These are phyloP conservation scores for Paramuricea clavata DNA, from an alignment of 92 coral and sea anemone genomes.

Conservation along the genomic window DNA sequence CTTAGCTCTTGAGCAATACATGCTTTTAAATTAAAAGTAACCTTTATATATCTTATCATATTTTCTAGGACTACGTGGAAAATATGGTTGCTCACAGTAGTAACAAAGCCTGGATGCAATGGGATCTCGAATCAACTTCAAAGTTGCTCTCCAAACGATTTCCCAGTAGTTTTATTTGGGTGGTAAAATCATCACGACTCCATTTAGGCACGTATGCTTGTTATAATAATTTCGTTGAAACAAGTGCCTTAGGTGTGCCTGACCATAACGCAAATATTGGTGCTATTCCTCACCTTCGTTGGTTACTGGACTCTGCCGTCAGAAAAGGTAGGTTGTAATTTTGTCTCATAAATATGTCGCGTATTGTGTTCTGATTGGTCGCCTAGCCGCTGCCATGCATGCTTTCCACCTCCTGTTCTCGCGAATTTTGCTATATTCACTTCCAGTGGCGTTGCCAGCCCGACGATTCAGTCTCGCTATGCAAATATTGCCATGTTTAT, in stretches of 20 bases:
- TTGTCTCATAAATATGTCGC: neutral
- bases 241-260: constrained; percentile 86
- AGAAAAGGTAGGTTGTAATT: constrained; percentile 75
- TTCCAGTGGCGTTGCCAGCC: too few relatives aligned
- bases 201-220: constrained; percentile 88
- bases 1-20: neutral
- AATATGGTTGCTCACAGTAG: constrained; percentile 82
- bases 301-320: constrained; percentile 78
- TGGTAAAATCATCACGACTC: constrained; percentile 85
- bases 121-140: constrained; percentile 94
- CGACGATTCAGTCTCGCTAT: too few relatives aligned
- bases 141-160: constrained; percentile 79
- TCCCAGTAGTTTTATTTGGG: constrained; percentile 95
- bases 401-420: too few relatives aligned
- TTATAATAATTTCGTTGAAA: constrained; percentile 89
- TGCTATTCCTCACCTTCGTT: constrained; percentile 75
- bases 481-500: too few relatives aligned
- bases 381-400: too few relatives aligned
- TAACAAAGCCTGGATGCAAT: constrained; percentile 90
- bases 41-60: neutral
- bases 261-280: constrained; percentile 92
- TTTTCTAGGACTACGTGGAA: constrained; percentile 83
- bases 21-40: neutral
- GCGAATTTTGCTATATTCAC: too few relatives aligned
- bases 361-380: too few relatives aligned